A percentile compares a stretch with the other conserved stretches of the same genome.
Evolutionary conservation across 1,140 invertebrate genomes (phyloP).

Genomic region (Orchestia grillus): DNA sequence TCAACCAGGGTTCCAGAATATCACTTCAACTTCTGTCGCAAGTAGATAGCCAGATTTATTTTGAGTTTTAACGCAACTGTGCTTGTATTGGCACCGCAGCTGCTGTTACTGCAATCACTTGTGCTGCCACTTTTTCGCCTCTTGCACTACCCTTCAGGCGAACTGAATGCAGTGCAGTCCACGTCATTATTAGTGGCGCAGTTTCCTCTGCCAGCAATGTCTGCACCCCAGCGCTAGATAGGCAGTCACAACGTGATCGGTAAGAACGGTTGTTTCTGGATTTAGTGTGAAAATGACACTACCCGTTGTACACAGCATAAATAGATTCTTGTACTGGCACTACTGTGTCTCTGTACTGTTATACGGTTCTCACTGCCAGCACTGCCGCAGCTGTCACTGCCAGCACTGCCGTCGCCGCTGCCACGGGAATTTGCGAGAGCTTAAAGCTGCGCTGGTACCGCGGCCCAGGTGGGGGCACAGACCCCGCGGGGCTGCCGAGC

Average conservation of each 20-base stretch:
- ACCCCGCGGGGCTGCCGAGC: neutral
- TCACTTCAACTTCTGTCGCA: neutral
- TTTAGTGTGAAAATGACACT: neutral
- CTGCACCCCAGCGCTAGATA: neutral
- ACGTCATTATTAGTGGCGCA: neutral
- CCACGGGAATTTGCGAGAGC: conserved; percentile 32
- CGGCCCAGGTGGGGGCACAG: neutral
- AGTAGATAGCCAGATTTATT: neutral
- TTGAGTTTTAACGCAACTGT: neutral
- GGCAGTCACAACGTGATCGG: neutral
- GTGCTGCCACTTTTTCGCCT: neutral
- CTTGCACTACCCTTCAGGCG: neutral
- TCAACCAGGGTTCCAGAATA: neutral
- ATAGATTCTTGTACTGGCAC: neutral
- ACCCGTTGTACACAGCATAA: neutral
- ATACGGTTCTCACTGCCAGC: neutral
- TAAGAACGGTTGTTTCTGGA: neutral
- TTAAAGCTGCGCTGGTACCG: conserved; percentile 34
- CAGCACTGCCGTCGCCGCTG: conserved; percentile 28
- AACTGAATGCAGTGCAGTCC: neutral
- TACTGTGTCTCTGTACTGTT: conserved; percentile 6
- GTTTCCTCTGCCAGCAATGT: neutral
- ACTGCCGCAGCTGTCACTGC: conserved; percentile 16
- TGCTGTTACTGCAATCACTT: neutral
- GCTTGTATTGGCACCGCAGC: neutral